Conservation (phyloP, 2,113 vertebrate genomes). For the Dicaeum eximium region DNA sequence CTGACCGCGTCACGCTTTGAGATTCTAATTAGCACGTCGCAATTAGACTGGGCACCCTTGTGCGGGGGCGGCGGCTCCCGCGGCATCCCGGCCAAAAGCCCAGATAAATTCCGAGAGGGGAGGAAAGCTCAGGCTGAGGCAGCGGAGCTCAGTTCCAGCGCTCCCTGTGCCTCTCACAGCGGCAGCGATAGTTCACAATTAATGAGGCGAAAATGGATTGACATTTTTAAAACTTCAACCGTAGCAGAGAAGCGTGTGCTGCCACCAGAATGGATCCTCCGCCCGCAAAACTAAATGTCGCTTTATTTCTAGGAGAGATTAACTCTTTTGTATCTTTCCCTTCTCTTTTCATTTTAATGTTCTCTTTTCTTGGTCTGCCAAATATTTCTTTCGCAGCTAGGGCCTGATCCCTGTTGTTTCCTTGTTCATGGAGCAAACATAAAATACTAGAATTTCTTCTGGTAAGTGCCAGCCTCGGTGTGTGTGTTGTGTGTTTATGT, state of each 20-base stretch:
- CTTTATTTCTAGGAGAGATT: neutral
- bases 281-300: neutral
- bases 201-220: neutral
- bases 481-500: neutral
- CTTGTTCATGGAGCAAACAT: neutral
- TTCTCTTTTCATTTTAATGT: neutral
- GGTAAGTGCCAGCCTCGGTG: neutral
- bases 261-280: neutral
- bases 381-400: neutral
- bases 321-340: neutral
- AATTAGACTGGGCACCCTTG: neutral
- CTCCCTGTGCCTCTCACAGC: neutral
- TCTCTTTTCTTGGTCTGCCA: neutral
- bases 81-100: neutral
- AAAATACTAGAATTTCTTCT: neutral
- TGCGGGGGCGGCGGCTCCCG: neutral
- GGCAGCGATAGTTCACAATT: fast-evolving
- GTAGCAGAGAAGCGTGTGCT: neutral
- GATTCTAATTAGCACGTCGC: neutral
- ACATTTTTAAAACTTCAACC: neutral
- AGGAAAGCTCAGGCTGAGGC: neutral
- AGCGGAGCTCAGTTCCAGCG: neutral
- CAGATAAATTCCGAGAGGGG: neutral
- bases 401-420: neutral
- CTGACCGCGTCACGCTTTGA: neutral